These are phyloP conservation scores for Euschistus heros DNA, from an alignment of 1,140 invertebrate genomes.

Conservation along the genomic window DNA sequence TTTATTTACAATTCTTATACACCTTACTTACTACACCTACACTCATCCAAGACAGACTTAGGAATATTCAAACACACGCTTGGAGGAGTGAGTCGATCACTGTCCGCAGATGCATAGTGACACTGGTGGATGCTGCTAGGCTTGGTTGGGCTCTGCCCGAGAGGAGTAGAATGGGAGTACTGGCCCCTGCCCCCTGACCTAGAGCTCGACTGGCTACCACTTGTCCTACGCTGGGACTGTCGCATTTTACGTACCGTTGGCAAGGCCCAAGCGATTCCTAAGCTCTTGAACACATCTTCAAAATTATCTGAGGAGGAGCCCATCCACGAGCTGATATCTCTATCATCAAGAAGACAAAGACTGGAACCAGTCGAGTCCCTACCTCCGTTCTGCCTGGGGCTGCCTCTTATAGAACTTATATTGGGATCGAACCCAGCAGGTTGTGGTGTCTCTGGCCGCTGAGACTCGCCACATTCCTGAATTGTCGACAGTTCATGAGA, in stretches of 20 bases:
- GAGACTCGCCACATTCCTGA: not conserved
- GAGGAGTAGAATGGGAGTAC: constrained; percentile 3
- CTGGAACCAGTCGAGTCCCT: not conserved
- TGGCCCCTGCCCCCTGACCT: not conserved
- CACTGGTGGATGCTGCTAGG: not conserved
- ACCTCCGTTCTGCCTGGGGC: not conserved
- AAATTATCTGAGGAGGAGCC: constrained; percentile 11
- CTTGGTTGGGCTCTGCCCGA: not conserved
- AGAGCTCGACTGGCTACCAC: too few relatives aligned
- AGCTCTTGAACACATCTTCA: constrained; percentile 23
- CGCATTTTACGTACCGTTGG: constrained; percentile 11
- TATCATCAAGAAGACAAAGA: not conserved
- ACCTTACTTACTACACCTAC: too few relatives aligned
- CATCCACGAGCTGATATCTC: not conserved
- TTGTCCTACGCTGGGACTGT: not conserved
- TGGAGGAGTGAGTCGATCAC: not conserved
- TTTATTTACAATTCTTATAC: too few relatives aligned
- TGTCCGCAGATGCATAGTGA: not conserved
- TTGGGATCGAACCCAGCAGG: not conserved
- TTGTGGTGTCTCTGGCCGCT: too few relatives aligned
- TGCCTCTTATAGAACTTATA: not conserved
- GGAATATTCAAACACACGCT: not conserved
- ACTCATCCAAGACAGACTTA: too few relatives aligned
- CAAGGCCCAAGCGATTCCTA: constrained; percentile 23
- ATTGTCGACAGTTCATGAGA: constrained; percentile 14